Base-by-base conservation (phyloP, 2,888 invertebrate genomes). In the Iselma pallidipennis region DNA sequence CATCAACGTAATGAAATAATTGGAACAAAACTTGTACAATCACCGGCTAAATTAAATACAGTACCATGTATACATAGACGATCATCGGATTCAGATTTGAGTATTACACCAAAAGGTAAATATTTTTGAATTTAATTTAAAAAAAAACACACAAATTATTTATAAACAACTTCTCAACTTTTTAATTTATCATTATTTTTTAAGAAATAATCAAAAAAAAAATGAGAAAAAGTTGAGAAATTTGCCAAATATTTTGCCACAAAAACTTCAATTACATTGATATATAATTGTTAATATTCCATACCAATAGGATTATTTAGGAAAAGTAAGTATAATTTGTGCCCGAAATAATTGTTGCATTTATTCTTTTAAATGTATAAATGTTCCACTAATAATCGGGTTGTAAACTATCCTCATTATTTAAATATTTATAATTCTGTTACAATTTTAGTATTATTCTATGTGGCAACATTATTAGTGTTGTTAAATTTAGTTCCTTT, bases 11-110 rank as follows among this genome's bases (percentile, higher is more conserved):
- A 86, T 66, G 86, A 86, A 78, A 84, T 86, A 14, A 84, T 85
- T 69, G 87, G 87, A 0, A 80, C 70, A 33, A 87, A 85, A 79
- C 79, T 81, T 31, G 62, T 66, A 52, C 86, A 85, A 61, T 87
- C 85, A 66, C 86, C 87, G n/a, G 83, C 84, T 7, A 87, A 84
- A 70, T 70, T 81, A 60, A 80, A 78, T 60, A 69, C 77, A 31
- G 75, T 79, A 1, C 72, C 79, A 51, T 75, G 86, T 81, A 82
- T 91, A 65, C 90, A 91, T 76, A 85, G 95, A 55, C 85, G 96
- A 70, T 95, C 95, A 3, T 96, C 96, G 2, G 97, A 96, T 81
- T 96, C 96, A 0, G 97, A 97, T 82, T 84, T 95, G 69, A 95
- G 93, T 83, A 89, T 95, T 52, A 94, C 95, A 10, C 95, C 95